A percentile compares a stretch with the other conserved stretches of the same genome.
phyloP scores from a whole-genome alignment of 92 coral and sea anemone genomes.

The Diadumene lineata region DNA sequence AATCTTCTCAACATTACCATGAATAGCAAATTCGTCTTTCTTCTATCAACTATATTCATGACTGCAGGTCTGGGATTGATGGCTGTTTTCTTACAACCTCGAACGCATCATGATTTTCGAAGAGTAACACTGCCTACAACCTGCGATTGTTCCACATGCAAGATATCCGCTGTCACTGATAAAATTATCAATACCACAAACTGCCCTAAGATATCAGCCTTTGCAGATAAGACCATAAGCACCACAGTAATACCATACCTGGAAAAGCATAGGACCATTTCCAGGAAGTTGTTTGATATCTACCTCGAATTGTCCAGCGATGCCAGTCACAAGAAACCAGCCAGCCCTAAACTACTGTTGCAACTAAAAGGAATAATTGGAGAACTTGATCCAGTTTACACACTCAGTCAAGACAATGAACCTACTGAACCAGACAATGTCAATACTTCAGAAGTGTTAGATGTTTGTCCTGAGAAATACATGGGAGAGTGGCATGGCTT shows the following conservation, averaged over 20 bases:
- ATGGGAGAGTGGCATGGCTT: conserved; percentile 35
- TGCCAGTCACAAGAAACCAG: conserved; percentile 13
- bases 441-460: conserved; percentile 5
- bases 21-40: too few relatives aligned
- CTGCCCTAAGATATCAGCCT: too few relatives aligned
- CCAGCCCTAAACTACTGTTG: conserved; percentile 9
- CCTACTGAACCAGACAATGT: not conserved
- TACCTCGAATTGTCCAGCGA: not conserved
- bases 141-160: too few relatives aligned
- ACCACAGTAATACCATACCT: not conserved
- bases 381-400: conserved; percentile 30
- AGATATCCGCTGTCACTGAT: too few relatives aligned
- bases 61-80: too few relatives aligned
- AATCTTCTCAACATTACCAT: too few relatives aligned
- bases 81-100: too few relatives aligned
- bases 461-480: conserved; percentile 50
- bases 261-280: not conserved
- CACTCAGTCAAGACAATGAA: conserved; percentile 16
- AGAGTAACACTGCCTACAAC: too few relatives aligned
- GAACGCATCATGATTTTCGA: too few relatives aligned
- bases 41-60: too few relatives aligned
- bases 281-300: not conserved
- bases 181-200: too few relatives aligned
- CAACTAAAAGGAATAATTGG: conserved; percentile 21
- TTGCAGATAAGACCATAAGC: too few relatives aligned